These are phyloP conservation scores for Cerastis leucographa DNA, from an alignment of 2,888 invertebrate species.

Conservation along the genomic window DNA sequence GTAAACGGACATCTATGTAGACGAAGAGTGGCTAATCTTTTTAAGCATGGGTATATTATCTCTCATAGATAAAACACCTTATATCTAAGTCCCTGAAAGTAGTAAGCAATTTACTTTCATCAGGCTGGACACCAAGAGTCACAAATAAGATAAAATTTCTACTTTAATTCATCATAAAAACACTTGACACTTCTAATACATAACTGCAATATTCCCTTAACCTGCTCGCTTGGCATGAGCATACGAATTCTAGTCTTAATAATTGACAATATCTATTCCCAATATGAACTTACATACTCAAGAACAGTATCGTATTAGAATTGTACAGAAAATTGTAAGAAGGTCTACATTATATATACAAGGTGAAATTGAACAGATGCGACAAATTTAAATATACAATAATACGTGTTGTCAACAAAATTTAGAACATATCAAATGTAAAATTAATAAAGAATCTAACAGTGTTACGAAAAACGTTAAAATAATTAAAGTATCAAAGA, in stretches of 20 bases:
- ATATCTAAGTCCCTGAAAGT: not conserved
- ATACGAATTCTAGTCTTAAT: constrained; percentile 39
- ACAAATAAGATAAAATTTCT: not conserved
- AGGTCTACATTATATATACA: constrained; percentile 8
- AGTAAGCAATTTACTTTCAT: not conserved
- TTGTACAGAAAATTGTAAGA: constrained; percentile 12
- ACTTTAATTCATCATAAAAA: not conserved
- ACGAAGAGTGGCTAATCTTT: not conserved
- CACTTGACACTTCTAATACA: not conserved
- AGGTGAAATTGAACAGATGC: too few species aligned
- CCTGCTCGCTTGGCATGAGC: constrained; percentile 16
- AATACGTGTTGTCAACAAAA: too few species aligned
- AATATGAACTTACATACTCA: constrained; percentile 40
- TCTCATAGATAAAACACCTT: too few species aligned
- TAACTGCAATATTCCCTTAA: not conserved
- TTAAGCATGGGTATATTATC: not conserved
- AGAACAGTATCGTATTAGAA: constrained; percentile 21
- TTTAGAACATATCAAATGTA: too few species aligned
- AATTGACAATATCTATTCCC: constrained; percentile 56
- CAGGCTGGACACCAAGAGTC: not conserved
- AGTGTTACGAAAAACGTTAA: too few species aligned
- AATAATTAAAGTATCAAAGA: too few species aligned
- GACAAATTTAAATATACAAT: too few species aligned
- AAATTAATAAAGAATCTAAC: too few species aligned
- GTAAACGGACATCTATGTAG: too few species aligned